phyloP scores from a whole-genome alignment of 2,888 invertebrate species.

The Chironomus tentans region DNA sequence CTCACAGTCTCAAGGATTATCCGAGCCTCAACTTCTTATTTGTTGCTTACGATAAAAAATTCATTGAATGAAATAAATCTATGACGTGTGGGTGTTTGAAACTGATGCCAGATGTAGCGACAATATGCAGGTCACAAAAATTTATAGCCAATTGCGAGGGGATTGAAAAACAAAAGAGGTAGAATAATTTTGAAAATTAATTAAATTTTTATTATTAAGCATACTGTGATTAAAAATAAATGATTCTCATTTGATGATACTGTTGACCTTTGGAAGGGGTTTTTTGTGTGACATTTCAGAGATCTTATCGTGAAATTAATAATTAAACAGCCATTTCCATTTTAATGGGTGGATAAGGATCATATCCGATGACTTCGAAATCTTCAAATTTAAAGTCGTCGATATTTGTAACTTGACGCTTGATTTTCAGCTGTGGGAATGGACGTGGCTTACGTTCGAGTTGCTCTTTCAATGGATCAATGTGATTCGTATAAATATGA shows the following conservation, averaged over 20 bases:
- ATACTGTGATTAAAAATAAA: not conserved
- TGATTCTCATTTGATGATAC: not conserved
- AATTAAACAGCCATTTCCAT: conserved; percentile 86
- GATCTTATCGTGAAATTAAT: not conserved
- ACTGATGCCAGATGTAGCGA: no score
- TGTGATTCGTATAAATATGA: conserved; percentile 87
- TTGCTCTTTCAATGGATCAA: conserved; percentile 74
- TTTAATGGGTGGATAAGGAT: conserved; percentile 78
- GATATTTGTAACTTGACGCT: conserved; percentile 61
- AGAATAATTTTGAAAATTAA: not conserved
- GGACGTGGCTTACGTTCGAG: conserved; percentile 64
- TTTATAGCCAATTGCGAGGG: not conserved
- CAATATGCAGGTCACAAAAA: not conserved
- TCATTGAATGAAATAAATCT: no score
- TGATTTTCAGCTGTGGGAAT: conserved; percentile 75
- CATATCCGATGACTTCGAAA: conserved; percentile 74
- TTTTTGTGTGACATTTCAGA: not conserved
- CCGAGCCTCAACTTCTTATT: no score
- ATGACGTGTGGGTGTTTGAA: no score
- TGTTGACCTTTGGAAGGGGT: not conserved
- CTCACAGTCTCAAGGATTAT: no score
- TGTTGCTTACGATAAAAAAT: no score
- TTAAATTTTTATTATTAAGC: not conserved
- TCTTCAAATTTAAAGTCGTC: conserved; percentile 83
- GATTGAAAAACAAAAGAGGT: not conserved